Percentiles rank a stretch among this genome's conserved stretches.
Conservation (phyloP, 2,888 invertebrate genomes). For the Hyposoter didymator region DNA sequence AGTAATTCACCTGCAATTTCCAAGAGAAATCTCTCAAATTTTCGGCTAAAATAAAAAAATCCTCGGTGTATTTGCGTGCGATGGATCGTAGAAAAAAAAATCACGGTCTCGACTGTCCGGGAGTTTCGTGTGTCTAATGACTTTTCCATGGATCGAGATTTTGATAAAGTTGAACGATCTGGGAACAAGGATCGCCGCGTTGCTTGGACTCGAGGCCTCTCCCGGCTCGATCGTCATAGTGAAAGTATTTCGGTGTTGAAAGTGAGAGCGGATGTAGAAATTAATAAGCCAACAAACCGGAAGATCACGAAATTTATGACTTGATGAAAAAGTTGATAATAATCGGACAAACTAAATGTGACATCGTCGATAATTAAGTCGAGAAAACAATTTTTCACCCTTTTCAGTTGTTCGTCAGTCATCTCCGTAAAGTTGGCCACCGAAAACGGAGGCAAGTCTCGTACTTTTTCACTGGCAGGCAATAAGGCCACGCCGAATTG, state of each 20-base stretch:
- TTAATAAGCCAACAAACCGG: constrained; percentile 18
- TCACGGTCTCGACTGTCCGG: not conserved
- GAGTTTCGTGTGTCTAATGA: not conserved
- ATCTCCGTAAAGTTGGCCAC: constrained; percentile 72
- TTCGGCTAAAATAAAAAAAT: not conserved
- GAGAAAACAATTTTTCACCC: constrained; percentile 70
- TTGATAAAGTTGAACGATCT: constrained; percentile 45
- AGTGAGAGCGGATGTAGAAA: constrained; percentile 74
- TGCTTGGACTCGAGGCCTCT: constrained; percentile 17
- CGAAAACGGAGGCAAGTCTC: constrained; percentile 75
- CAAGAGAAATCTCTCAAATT: not conserved
- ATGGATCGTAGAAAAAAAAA: not conserved
- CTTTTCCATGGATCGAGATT: constrained; percentile 8
- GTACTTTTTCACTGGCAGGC: constrained; percentile 73
- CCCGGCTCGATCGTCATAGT: constrained; percentile 62
- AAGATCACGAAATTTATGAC: constrained; percentile 21
- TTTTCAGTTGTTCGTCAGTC: constrained; percentile 71
- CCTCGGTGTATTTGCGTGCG: not conserved
- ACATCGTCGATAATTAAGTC: not conserved
- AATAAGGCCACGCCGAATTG: constrained; percentile 76
- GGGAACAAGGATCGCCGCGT: constrained; percentile 20
- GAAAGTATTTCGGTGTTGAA: constrained; percentile 80
- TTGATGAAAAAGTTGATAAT: not conserved
- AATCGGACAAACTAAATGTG: not conserved
- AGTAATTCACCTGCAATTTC: constrained; percentile 77